Conservation (phyloP, 35 echinoderm and acorn worm genomes). For the Ophiothrix spiculata region DNA sequence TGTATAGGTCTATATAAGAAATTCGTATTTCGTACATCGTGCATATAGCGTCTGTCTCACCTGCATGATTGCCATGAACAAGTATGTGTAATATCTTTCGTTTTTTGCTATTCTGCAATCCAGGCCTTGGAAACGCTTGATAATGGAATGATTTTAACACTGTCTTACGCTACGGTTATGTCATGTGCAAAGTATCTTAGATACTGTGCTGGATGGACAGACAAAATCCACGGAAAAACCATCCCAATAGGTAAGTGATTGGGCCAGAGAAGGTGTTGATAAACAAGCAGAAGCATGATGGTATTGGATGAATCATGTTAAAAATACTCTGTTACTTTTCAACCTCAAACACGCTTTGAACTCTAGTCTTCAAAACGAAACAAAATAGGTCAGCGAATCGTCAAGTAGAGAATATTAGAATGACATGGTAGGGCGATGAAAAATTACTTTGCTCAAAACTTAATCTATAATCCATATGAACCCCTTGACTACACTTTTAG, state of each 20-base stretch:
- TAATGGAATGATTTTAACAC: slow-evolving; percentile 62
- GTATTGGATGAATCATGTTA: background rate
- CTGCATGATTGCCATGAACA: no score
- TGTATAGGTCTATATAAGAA: no score
- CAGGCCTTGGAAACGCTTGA: slow-evolving; percentile 87
- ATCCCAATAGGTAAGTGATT: slow-evolving; percentile 69
- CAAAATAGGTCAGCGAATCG: background rate
- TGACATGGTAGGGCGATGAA: no score
- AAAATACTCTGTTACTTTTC: background rate
- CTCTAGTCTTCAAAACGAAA: background rate
- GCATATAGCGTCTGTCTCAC: no score
- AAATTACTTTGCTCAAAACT: no score
- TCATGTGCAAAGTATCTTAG: slow-evolving; percentile 10
- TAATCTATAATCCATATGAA: no score
- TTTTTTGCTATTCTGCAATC: background rate
- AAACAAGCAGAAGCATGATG: background rate
- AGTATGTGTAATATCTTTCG: no score
- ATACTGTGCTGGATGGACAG: slow-evolving; percentile 87
- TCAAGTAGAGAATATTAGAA: background rate
- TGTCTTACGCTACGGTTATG: slow-evolving; percentile 40
- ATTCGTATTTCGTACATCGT: no score
- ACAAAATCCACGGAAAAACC: no score
- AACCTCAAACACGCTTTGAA: background rate
- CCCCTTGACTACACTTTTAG: no score
- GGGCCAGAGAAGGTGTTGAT: background rate